Evolutionary conservation across 2,888 invertebrate species (phyloP).

Genomic region (Lampropteryx suffumata): DNA sequence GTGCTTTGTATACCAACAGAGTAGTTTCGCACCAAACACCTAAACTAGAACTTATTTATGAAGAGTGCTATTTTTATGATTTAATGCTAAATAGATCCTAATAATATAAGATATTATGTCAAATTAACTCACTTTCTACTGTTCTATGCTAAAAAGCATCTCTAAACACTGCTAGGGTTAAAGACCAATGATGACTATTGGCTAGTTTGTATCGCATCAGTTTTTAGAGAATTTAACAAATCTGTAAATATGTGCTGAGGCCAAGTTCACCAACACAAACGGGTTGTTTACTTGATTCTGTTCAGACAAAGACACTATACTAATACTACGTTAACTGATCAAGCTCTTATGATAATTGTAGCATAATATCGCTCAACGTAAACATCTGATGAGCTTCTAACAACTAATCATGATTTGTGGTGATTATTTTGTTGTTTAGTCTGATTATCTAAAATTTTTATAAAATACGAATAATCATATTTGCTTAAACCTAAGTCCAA

Average conservation of each 20-base stretch:
- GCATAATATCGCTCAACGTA: too few species aligned
- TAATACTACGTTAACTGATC: too few species aligned
- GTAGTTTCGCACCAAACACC: conserved; percentile 1
- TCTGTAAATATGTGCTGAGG: too few species aligned
- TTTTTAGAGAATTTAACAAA: conserved; percentile 21
- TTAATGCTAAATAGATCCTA: conserved; percentile 8
- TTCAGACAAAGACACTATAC: too few species aligned
- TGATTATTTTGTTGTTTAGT: too few species aligned
- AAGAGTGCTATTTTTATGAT: conserved; percentile 8
- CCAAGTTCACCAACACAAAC: not conserved
- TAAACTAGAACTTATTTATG: not conserved
- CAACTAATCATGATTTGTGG: too few species aligned
- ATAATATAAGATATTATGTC: conserved; percentile 20
- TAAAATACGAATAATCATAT: too few species aligned
- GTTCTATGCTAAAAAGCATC: conserved; percentile 13
- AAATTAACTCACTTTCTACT: conserved; percentile 15
- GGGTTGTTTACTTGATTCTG: too few species aligned
- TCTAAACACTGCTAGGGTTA: conserved; percentile 18
- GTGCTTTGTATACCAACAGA: not conserved
- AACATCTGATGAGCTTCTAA: too few species aligned
- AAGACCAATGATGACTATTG: conserved; percentile 22
- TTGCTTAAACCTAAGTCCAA: too few species aligned
- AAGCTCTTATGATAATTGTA: too few species aligned
- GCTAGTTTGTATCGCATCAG: conserved; percentile 9
- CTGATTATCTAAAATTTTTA: too few species aligned